Evolutionary conservation across 2,888 invertebrate species (phyloP), one percentile per base, ranked within the genome.

Genomic region (Cheilosia impressa): DNA sequence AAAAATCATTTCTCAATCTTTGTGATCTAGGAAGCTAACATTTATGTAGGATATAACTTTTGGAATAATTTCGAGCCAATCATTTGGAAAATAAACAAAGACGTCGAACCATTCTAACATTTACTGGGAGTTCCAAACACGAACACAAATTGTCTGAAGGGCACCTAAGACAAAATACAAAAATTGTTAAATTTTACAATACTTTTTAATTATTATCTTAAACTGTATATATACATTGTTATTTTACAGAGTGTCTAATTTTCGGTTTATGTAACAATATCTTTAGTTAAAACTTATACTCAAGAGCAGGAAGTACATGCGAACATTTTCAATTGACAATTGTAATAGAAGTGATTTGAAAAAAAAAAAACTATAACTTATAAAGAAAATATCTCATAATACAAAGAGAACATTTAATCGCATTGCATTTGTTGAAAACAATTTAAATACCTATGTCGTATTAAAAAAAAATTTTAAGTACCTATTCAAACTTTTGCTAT

Each of bases 161-260:
- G 4, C 13, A 38, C 38, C 38, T 2, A 6, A 27, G 10, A 6
- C 24, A n/a, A 45, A 45, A 45, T 17, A 45, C 45, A 0, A 17
- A 45, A 45, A 17, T n/a, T 17, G 4, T 24, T 24, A 24, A 52
- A 17, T 34, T 77, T 72, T 82, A 77, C 82, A 77, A 66, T 77
- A 24, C 22, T 57, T 82, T 82, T 82, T 82, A 77, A 82, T 77
- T 50, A 77, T 77, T 55, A 43, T 62, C 82, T 82, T 82, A 82
- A 77, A 13, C n/a, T 62, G 38, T 72, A 68, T 82, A 77, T 82
- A 62, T 77, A 82, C 72, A 82, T 77, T 43, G 52, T 55, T 82
- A 82, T 66, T 34, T 66, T 82, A 82, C 82, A 82, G 50, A 57
- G 57, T 31, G 31, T 45, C 65, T 65, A 3, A 22, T 47, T 77